Evolutionary conservation across 2,797 vertebrate genomes (phyloP).

Genomic region (Falco columbarius): DNA sequence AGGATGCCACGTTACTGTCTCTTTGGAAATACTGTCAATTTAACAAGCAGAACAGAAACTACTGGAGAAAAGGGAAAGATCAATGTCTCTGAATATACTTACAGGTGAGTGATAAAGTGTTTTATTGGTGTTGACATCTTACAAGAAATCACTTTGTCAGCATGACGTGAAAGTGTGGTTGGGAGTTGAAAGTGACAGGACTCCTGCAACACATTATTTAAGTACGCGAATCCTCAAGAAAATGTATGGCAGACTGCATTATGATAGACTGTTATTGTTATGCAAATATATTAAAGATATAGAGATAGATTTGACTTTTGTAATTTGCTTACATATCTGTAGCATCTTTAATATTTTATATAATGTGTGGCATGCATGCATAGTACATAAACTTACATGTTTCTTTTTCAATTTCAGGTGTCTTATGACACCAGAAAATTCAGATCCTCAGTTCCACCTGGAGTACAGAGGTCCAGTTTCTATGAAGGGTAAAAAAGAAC

Average conservation of each 20-base stretch:
- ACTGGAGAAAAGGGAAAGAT: slow-evolving; percentile 97
- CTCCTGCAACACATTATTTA: background rate
- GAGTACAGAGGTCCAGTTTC: slow-evolving; percentile 92
- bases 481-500: slow-evolving; percentile 99
- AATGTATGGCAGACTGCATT: background rate
- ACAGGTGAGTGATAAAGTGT: slow-evolving; percentile 81
- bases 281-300: background rate
- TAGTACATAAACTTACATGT: background rate
- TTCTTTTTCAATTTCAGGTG: slow-evolving; percentile 80
- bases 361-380: fast-evolving
- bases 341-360: background rate
- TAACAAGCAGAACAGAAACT: slow-evolving; percentile 98
- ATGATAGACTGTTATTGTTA: background rate
- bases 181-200: background rate
- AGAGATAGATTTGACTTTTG: background rate
- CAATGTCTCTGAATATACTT: slow-evolving; percentile 96
- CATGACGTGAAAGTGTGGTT: background rate
- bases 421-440: slow-evolving; percentile 93
- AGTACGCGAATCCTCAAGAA: background rate
- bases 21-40: slow-evolving; percentile 97
- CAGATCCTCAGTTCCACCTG: slow-evolving; percentile 93
- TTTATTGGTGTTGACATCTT: background rate
- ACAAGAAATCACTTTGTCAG: background rate
- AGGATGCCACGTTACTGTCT: slow-evolving; percentile 98
- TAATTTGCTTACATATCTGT: background rate